Conservation (phyloP, 2,113 vertebrate genomes). For the Rutilus rutilus region DNA sequence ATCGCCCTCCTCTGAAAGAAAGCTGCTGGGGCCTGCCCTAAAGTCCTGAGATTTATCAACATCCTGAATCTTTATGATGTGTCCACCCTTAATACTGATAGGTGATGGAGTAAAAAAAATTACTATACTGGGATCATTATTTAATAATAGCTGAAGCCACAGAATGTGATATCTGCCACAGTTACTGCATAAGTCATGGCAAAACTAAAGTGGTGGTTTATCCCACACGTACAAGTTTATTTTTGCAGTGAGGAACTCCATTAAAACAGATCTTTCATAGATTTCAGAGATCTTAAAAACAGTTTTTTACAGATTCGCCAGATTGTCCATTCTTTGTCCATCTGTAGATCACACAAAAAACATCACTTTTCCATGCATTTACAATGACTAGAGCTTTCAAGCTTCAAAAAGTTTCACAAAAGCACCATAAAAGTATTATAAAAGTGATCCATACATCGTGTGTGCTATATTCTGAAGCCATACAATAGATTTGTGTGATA, state of each 20-base stretch:
- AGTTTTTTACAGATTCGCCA: not conserved
- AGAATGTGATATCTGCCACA: not conserved
- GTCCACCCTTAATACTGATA: constrained; percentile 41
- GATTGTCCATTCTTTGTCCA: not conserved
- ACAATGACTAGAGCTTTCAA: not conserved
- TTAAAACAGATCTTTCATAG: not conserved
- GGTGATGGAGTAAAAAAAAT: not conserved
- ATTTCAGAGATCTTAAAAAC: no score
- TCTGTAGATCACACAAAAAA: not conserved
- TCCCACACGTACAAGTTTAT: not conserved
- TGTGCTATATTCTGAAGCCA: not conserved
- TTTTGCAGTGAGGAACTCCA: not conserved
- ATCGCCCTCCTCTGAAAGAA: constrained; percentile 48
- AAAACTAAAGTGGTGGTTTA: constrained; percentile 17
- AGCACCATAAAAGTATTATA: not conserved
- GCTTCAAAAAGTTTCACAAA: not conserved
- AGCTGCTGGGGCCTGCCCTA: constrained; percentile 32
- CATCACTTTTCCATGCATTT: not conserved
- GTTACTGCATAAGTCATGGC: constrained; percentile 10
- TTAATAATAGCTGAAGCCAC: constrained; percentile 31
- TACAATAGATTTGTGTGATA: not conserved
- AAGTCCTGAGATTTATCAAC: constrained; percentile 31
- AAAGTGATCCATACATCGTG: not conserved
- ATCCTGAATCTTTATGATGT: constrained; percentile 31
- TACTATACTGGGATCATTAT: constrained; percentile 39